Percentiles rank a stretch among this genome's conserved stretches.
Evolutionary conservation across 1,140 invertebrate genomes (phyloP).

Genomic region (Brachionus calyciflorus): DNA sequence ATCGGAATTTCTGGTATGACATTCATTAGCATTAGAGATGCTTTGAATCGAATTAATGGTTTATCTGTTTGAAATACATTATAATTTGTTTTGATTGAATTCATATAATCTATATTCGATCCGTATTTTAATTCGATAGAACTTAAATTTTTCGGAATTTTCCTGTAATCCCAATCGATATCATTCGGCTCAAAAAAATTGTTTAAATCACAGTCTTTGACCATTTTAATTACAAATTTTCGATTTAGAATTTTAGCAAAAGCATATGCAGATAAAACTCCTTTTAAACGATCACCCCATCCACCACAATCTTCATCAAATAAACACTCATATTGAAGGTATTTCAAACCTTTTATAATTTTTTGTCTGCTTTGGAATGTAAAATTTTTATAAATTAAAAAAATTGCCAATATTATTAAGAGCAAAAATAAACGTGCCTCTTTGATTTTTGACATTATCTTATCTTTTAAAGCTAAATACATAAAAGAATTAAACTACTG

Average conservation of each 20-base stretch:
- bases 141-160: background rate
- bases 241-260: slow-evolving; percentile 25
- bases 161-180: background rate
- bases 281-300: slow-evolving; percentile 22
- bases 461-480: too few relatives aligned
- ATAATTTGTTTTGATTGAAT: background rate
- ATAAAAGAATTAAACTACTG: too few relatives aligned
- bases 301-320: slow-evolving; percentile 14
- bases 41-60: background rate
- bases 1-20: background rate
- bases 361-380: too few relatives aligned
- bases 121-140: background rate
- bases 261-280: slow-evolving; percentile 30
- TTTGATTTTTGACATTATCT: too few relatives aligned
- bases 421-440: too few relatives aligned
- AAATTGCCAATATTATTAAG: too few relatives aligned
- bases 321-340: background rate
- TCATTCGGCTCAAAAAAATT: background rate
- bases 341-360: too few relatives aligned
- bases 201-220: slow-evolving; percentile 8
- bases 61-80: background rate
- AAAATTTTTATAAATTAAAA: too few relatives aligned
- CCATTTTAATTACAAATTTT: background rate
- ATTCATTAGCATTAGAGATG: background rate
- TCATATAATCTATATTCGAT: background rate